Base-by-base conservation (phyloP, 2,888 invertebrate species). In the Drosophila borborema region DNA sequence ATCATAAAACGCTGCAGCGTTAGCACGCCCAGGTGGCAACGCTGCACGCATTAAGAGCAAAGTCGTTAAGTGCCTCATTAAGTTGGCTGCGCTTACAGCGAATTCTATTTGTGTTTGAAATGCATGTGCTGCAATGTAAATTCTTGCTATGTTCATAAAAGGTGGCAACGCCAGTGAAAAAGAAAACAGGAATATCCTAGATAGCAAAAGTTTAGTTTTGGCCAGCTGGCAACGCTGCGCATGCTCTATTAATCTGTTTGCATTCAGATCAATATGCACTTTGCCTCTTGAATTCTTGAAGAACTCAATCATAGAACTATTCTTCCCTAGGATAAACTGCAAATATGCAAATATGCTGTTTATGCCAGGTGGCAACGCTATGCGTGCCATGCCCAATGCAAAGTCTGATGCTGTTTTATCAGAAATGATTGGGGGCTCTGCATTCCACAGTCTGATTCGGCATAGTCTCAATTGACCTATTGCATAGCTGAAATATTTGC, bases 401-500 rank as follows among this genome's bases (percentile, higher is more conserved):
- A 3, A 41, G 3, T 4, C 3, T 51, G 18, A 34, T 18, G 34
- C 34, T 18, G 51, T 34, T 51, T 51, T 34, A 51, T 51, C 12
- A 34, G 51, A 18, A 51, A 18, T 34, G 16, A 8, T 40, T 55
- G n/a, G 12, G 41, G 16, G 38, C 18, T 12, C 53, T 71, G 72
- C 61, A 72, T 55, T 72, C 49, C 46, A 62, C 62, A n/a, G 55
- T 54, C 58, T 20, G 20, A 20, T 20, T 20, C 20, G 20, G 20
- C 20, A 34, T 3, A 31, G 48, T 53, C 20, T 53, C 40, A 69
- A 69, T 69, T 69, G 69, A 71, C 69, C 71, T 36, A 46, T 46
- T 51, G 43, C 45, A 71, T 69, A 46, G 53, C 43, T 59, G 34
- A 46, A 40, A 69, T 69, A 70, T 48, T 70, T 70, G 71, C 71